Evolutionary conservation across 2,888 invertebrate genomes (phyloP).

Genomic region (Ochropleura plecta): DNA sequence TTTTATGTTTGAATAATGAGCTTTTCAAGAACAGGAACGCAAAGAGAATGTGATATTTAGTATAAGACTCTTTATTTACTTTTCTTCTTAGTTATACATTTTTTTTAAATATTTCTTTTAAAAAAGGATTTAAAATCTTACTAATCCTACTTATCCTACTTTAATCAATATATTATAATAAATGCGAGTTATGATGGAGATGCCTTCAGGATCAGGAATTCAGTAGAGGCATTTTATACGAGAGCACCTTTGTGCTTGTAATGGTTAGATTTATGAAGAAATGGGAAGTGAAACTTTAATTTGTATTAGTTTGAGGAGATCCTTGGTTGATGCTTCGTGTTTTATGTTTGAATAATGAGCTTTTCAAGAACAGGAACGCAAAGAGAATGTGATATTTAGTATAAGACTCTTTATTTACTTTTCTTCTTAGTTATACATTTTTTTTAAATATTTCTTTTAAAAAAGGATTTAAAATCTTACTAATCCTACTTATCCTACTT

Average conservation of each 20-base stretch:
- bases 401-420: too few relatives aligned
- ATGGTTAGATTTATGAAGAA: slow-evolving; percentile 30
- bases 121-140: too few relatives aligned
- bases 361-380: not conserved
- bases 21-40: not conserved
- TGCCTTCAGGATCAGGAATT: slow-evolving; percentile 49
- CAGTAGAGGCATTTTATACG: slow-evolving; percentile 45
- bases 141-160: too few relatives aligned
- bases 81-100: too few relatives aligned
- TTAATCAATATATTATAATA: too few relatives aligned
- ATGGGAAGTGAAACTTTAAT: slow-evolving; percentile 16
- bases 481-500: too few relatives aligned
- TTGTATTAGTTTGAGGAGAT: not conserved
- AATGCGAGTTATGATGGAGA: slow-evolving; percentile 44
- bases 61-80: too few relatives aligned
- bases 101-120: too few relatives aligned
- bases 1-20: not conserved
- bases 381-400: not conserved
- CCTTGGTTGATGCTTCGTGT: not conserved
- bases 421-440: too few relatives aligned
- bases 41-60: not conserved
- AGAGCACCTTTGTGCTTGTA: slow-evolving; percentile 37
- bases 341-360: not conserved
- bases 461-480: too few relatives aligned
- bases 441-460: too few relatives aligned